Base-by-base conservation (phyloP, 53 echinoderm and acorn worm genomes). In the Echinarachnius parma region DNA sequence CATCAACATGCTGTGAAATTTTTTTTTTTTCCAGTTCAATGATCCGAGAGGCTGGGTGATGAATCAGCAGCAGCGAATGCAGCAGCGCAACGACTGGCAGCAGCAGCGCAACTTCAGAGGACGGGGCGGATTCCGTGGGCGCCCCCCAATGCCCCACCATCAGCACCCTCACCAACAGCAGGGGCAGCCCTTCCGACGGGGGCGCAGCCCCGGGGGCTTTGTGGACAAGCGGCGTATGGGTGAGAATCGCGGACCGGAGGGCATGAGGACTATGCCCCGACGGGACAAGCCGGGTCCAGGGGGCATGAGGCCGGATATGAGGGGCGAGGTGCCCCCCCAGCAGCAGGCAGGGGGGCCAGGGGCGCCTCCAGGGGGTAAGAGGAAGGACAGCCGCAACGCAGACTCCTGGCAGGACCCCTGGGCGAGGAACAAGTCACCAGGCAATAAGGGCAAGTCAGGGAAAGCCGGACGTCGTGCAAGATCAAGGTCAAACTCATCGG, bases 331-430 rank as follows among this genome's bases (percentile, higher is more conserved):
- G 21, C 61, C 35, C 1, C 81, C 83, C 34, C 26, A 53, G 55
- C 77, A 32, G 32, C 20, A 28, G 31, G 28, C 68, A 24, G 53
- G 19, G 25, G n/a, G 59, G 21, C 29, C 30, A 46, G 21, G 29
- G 16, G 21, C 45, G 9, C 15, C 52, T 4, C 8, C 28, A 10
- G 21, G 48, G 20, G 30, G n/a, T 15, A 50, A 9, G 27, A 15
- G 48, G 35, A 34, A 27, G 14, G 25, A 16, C 52, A 31, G 9
- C 30, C 47, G 21, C 7, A 4, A 50, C 52, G 85, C 96, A 4
- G 96, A 95, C 55, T 72, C 86, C 2, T 95, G 96, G 96, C 86
- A 87, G 64, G 96, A 95, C 70, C 96, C 96, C 7, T 95, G 96
- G 96, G 87, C 90, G 4, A 78, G 96, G 75, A 79, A 62, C 5